Evolutionary conservation across 2,797 vertebrate genomes (phyloP), one percentile per base, ranked within the genome.

Genomic region (Agapornis canus): DNA sequence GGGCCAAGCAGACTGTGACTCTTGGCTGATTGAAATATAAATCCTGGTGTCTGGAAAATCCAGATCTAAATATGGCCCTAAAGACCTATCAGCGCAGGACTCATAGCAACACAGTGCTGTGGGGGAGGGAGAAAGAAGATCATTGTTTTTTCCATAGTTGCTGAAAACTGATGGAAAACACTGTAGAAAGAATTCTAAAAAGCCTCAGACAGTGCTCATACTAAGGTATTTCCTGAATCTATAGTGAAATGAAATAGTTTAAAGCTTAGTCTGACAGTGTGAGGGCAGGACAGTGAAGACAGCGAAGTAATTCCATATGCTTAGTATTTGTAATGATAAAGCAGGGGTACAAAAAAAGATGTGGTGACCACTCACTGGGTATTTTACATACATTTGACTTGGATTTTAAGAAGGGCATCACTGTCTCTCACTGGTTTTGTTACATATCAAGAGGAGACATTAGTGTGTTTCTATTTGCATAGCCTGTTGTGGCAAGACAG

Each of bases 231-330:
- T 95, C 81, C 81, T 92, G 79, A 89, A 71, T 14, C 48, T 69
- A 32, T 45, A 66, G 52, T 68, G 83, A 82, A 93, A 80, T 13
- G 64, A 73, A 85, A 66, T 48, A 82, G 29, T 82, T 93, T 69
- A 68, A 91, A 75, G 52, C 43, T 83, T 75, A 75, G 47, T 71
- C 79, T 91, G 51, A 85, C 42, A 49, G 45, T 92, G 42, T 88
- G 75, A 66, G 75, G 89, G 83, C 87, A 93, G 94, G 87, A 82
- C 47, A 88, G 78, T 48, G 35, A 83, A 88, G 68, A 52, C 71
- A 83, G 59, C 45, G 86, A 96, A 96, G 90, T 42, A 90, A 96
- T 95, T 52, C 84, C 94, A 47, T 93, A 83, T 83, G 76, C 42
- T 65, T 81, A 35, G 52, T 86, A 57, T 65, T 80, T 85, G 39